Evolutionary conservation across 2,797 vertebrate species (phyloP), one percentile per base, ranked within the genome.

Genomic region (Rhadinocentrus ornatus): DNA sequence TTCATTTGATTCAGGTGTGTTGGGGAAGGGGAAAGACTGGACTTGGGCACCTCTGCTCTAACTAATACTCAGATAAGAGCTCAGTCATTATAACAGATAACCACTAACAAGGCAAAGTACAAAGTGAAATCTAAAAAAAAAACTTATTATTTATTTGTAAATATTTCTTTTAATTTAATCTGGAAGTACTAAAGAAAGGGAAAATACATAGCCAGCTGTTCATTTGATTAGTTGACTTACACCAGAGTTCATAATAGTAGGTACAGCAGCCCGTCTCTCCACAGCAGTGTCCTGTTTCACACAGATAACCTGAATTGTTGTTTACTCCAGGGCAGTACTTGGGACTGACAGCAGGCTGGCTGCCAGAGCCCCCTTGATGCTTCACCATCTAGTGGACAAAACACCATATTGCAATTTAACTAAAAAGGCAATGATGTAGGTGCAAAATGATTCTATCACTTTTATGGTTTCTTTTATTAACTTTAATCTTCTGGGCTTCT

Each of bases 171-270:
- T 39, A 20, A 50, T 50, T 50, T 8, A 50, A 22, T 20, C 2
- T 5, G 13, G 18, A 44, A 44, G 13, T 18, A 44, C 13, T 16
- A n/a, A n/a, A n/a, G 8, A 48, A 48, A n/a, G 44, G 10, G 22
- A 22, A 3, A 13, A 52, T 26, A 13, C 3, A 12, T 26, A 13
- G 48, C 13, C 22, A 24, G 11, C n/a, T 10, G 13, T 52, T 52
- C 22, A 26, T 24, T 26, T 27, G 2, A 9, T 65, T 58, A 12
- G 70, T 22, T 63, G 78, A 97, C 97, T 97, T 90, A 98, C 97
- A 97, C 96, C 97, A 98, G 76, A 97, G 95, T 84, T 97, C 96
- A 80, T 97, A 97, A 88, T 97, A 97, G 93, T 97, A 97, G 72
- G 96, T 97, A 72, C 96, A 98, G 95, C 97, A 98, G 91, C 96